Evolutionary conservation across 2,113 vertebrate species (phyloP).

Genomic region (Leucopternis melanops): DNA sequence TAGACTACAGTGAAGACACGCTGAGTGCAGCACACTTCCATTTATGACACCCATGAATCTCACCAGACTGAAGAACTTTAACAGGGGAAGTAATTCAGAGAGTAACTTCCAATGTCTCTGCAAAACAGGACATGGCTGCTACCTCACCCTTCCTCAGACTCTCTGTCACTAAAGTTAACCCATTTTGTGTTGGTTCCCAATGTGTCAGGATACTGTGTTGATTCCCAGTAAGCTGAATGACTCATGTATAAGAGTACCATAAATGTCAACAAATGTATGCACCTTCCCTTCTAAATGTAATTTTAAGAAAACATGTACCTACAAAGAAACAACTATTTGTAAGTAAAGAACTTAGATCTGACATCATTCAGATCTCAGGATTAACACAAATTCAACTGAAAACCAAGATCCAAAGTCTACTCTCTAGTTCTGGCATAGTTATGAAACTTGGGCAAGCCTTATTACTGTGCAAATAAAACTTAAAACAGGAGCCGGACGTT

Average conservation of each 20-base stretch:
- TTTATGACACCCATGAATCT: conserved; percentile 30
- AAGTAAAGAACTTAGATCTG: background rate
- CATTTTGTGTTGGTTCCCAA: background rate
- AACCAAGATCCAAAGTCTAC: background rate
- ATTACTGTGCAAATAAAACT: background rate
- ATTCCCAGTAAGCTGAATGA: background rate
- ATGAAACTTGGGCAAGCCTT: background rate
- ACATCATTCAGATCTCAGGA: background rate
- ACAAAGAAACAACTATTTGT: background rate
- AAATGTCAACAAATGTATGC: background rate
- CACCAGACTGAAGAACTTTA: background rate
- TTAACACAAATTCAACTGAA: background rate
- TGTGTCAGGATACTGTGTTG: background rate
- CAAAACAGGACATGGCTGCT: background rate
- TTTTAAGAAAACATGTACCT: background rate
- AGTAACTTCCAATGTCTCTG: background rate
- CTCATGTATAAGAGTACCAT: background rate
- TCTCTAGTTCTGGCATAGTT: background rate
- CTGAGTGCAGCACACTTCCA: background rate
- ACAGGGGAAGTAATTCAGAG: background rate
- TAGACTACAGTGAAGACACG: background rate
- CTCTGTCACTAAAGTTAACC: background rate
- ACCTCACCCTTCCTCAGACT: background rate
- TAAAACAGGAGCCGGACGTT: too few relatives aligned
- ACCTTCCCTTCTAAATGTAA: background rate